Conservation (phyloP, 2,797 vertebrate species). For the Pseudopleuronectes americanus region DNA sequence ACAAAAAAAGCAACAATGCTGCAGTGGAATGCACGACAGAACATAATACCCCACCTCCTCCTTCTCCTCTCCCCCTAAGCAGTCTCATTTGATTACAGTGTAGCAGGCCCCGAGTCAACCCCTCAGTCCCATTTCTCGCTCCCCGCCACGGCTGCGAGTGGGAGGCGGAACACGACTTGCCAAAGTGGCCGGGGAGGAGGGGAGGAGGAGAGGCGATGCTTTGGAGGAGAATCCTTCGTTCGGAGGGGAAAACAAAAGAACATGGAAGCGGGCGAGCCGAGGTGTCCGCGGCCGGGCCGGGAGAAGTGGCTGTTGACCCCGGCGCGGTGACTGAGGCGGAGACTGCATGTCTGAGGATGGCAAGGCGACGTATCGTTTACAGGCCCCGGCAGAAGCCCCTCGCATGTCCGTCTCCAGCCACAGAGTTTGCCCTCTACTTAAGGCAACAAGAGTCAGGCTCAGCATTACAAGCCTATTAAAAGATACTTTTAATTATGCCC, state of each 20-base stretch:
- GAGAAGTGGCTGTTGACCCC: slow-evolving; percentile 50
- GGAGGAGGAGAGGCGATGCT: slow-evolving; percentile 53
- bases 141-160: slow-evolving; percentile 59
- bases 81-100: slow-evolving; percentile 82
- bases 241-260: slow-evolving; percentile 69
- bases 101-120: slow-evolving; percentile 75
- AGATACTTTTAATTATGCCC: slow-evolving; percentile 82
- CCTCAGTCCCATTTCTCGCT: slow-evolving; percentile 63
- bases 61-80: slow-evolving; percentile 71
- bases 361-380: slow-evolving; percentile 80
- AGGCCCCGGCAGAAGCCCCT: slow-evolving; percentile 73
- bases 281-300: slow-evolving; percentile 46
- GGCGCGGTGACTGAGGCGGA: slow-evolving; percentile 75
- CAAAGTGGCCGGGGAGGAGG: slow-evolving; percentile 62
- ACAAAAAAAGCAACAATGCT: slow-evolving; percentile 80
- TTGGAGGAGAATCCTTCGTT: slow-evolving; percentile 66
- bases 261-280: slow-evolving; percentile 49
- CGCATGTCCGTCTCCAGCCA: slow-evolving; percentile 77
- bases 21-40: slow-evolving; percentile 78
- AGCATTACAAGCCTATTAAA: slow-evolving; percentile 80
- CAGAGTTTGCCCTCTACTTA: slow-evolving; percentile 82
- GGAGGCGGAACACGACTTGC: slow-evolving; percentile 72
- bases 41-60: slow-evolving; percentile 78
- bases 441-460: slow-evolving; percentile 79
- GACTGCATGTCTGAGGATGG: slow-evolving; percentile 82